Conservation (phyloP, 1,140 invertebrate species). For the Oscheius sp. region DNA sequence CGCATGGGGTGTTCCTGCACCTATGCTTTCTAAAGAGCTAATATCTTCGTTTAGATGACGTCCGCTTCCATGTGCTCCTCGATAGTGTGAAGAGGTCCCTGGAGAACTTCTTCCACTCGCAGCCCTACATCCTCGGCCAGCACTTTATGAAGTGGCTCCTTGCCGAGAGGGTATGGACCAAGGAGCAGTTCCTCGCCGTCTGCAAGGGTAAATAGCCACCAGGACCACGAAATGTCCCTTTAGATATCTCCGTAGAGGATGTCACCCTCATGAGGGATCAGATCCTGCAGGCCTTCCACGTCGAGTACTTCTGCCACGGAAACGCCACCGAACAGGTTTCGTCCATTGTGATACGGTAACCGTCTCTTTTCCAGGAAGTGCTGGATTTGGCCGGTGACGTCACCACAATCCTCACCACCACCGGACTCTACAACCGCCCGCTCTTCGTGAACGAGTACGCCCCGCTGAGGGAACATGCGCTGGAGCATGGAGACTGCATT, state of each 20-base stretch:
- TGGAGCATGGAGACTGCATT: constrained; percentile 33
- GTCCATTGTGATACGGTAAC: neutral
- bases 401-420: constrained; percentile 17
- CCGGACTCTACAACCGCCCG: constrained; percentile 17
- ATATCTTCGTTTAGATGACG: too few relatives aligned
- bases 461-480: constrained; percentile 23
- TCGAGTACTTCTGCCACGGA: constrained; percentile 81
- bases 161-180: constrained; percentile 80
- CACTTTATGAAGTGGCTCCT: constrained; percentile 82
- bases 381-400: constrained; percentile 35
- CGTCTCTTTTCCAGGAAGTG: constrained; percentile 42
- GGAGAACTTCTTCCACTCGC: too few relatives aligned
- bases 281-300: constrained; percentile 73
- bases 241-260: too few relatives aligned
- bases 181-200: constrained; percentile 76
- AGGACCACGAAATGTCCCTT: too few relatives aligned
- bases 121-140: constrained; percentile 86
- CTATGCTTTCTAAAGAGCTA: too few relatives aligned
- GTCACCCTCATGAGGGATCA: constrained; percentile 69
- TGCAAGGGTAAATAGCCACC: too few relatives aligned
- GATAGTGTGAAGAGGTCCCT: too few relatives aligned
- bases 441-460: constrained; percentile 33
- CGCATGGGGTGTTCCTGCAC: too few relatives aligned
- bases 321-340: constrained; percentile 71
- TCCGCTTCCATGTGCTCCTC: too few relatives aligned